Evolutionary conservation across 1,140 invertebrate species (phyloP).

Genomic region (Pissodes strobi): DNA sequence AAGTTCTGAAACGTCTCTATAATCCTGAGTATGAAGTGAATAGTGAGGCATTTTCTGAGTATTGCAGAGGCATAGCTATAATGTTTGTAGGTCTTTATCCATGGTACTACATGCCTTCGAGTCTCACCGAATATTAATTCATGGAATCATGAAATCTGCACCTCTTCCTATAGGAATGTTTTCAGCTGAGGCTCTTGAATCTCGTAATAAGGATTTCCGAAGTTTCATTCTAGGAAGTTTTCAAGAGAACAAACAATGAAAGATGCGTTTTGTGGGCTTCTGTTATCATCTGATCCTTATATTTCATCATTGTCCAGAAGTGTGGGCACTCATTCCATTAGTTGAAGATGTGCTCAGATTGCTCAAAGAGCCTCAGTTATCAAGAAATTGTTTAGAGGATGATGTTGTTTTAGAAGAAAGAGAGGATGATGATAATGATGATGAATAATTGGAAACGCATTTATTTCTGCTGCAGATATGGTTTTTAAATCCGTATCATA

Average conservation of each 20-base stretch:
- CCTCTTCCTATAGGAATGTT: slow-evolving; percentile 52
- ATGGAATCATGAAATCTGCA: slow-evolving; percentile 43
- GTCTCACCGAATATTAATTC: slow-evolving; percentile 49
- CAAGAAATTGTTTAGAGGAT: too few relatives aligned
- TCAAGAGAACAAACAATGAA: slow-evolving; percentile 16
- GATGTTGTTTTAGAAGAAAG: too few relatives aligned
- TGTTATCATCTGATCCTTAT: too few relatives aligned
- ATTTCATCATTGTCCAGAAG: slow-evolving; percentile 6
- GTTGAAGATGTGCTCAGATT: slow-evolving; percentile 1
- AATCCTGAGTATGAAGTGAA: slow-evolving; percentile 39
- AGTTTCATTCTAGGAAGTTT: too few relatives aligned
- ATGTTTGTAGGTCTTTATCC: slow-evolving; percentile 48
- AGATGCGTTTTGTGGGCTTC: too few relatives aligned
- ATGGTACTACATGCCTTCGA: slow-evolving; percentile 48
- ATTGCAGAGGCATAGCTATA: slow-evolving; percentile 34
- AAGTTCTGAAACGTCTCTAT: too few relatives aligned
- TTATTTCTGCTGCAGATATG: too few relatives aligned
- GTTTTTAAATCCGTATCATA: too few relatives aligned
- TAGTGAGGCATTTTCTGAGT: too few relatives aligned
- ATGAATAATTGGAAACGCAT: too few relatives aligned
- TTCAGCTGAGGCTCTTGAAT: slow-evolving; percentile 51
- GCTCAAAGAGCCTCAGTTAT: background rate
- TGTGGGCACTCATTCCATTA: background rate
- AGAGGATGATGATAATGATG: too few relatives aligned
- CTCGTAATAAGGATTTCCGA: slow-evolving; percentile 49